Percentiles rank a stretch among this genome's conserved stretches.
These are phyloP conservation scores for Brachyhypopomus occidentalis DNA, from an alignment of 2,113 vertebrate genomes.

Conservation along the genomic window DNA sequence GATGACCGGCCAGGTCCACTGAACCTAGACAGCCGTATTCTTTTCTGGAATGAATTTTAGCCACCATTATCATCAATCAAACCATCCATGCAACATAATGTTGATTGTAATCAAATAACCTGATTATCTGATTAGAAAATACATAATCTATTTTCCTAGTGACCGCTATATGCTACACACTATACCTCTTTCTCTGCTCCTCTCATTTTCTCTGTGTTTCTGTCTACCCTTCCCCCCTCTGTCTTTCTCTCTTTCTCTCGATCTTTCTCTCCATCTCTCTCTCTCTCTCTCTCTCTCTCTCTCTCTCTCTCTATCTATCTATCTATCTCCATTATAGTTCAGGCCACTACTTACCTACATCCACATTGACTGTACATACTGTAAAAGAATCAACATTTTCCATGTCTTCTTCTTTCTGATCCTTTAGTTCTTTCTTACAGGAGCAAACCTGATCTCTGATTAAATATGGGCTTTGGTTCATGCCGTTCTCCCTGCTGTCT, in stretches of 20 bases:
- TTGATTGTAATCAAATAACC: conserved; percentile 44
- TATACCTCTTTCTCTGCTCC: not conserved
- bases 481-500: conserved; percentile 52
- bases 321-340: not conserved
- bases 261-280: conserved; percentile 7
- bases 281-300: not conserved
- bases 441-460: conserved; percentile 56
- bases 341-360: conserved; percentile 49
- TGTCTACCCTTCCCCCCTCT: not conserved
- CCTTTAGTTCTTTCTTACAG: conserved; percentile 46
- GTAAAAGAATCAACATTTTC: conserved; percentile 52
- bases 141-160: conserved; percentile 42
- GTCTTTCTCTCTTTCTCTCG: not conserved
- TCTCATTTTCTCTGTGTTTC: not conserved
- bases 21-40: conserved; percentile 20
- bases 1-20: conserved; percentile 15
- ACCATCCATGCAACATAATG: conserved; percentile 27
- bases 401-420: conserved; percentile 32
- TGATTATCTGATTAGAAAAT: conserved; percentile 40
- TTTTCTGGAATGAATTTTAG: conserved; percentile 15
- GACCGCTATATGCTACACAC: not conserved
- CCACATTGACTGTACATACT: conserved; percentile 52
- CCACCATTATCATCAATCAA: conserved; percentile 28
- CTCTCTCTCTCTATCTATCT: conserved; percentile 1
- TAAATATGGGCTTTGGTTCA: conserved; percentile 69